Base-by-base conservation (phyloP, 64 coral and sea anemone species). In the Porites lutea region DNA sequence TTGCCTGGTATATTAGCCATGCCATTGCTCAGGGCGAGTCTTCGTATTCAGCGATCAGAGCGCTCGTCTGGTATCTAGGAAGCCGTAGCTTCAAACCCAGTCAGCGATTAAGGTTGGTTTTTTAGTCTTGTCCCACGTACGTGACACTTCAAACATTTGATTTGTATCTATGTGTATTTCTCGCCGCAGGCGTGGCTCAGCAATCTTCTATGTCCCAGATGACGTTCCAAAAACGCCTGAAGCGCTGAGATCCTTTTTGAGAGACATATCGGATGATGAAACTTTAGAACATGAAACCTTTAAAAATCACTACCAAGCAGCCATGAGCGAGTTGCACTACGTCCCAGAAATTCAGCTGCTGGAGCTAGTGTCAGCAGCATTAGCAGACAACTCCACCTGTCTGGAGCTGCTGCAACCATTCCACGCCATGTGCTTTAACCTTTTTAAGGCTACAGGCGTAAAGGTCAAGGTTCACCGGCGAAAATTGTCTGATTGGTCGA, bases 401-500 rank as follows among this genome's bases (percentile, higher is more conserved):
- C n/a, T 68, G 63, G 62, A 84, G 46, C 50, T 84, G 19, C 63
- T 84, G 1, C 60, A 84, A 63, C 63, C 81, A 16, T 84, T 84
- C 16, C 47, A 84, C 61, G n/a, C 62, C 62, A 9, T 84, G 61
- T 84, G 81, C 46, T n/a, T 84, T 18, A 84, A 68, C 45, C 49
- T 84, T 46, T 16, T 84, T 3, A 66, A 68, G 47, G 44, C 63
- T 3, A 8, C 81, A 4, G 62, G 51, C 3, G 47, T 84, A 21
- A 18, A 84, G 45, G 68, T 64, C 18, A 18, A 61, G 20, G 7
- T n/a, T n/a, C n/a, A n/a, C n/a, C n/a, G n/a, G n/a, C n/a, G n/a
- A n/a, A n/a, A n/a, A n/a, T n/a, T n/a, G n/a, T n/a, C n/a, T n/a
- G n/a, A n/a, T n/a, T n/a, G n/a, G n/a, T n/a, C n/a, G n/a, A n/a